These are phyloP conservation scores for Mermis nigrescens DNA, from an alignment of 2,888 invertebrate genomes.

Conservation along the genomic window DNA sequence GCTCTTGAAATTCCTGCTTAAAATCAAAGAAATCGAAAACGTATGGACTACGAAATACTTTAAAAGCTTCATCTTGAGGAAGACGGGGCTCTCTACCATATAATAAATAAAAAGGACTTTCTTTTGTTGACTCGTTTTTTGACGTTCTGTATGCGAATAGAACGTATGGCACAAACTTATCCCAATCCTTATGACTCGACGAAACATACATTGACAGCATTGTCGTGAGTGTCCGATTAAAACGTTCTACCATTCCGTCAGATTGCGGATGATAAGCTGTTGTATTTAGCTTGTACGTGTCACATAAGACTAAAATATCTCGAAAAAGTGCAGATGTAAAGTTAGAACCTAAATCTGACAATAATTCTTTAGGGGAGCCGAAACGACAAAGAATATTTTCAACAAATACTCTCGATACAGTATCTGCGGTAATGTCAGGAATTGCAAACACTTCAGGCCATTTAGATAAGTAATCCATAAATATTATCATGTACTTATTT, in stretches of 20 bases:
- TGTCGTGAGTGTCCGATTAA: slow-evolving; percentile 18
- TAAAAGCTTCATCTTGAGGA: slow-evolving; percentile 12
- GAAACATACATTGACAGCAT: not conserved
- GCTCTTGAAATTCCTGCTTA: not conserved
- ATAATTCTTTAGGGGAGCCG: slow-evolving; percentile 14
- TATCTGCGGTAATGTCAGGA: slow-evolving; percentile 22
- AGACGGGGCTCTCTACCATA: slow-evolving; percentile 14
- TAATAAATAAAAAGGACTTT: slow-evolving; percentile 16
- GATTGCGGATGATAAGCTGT: slow-evolving; percentile 14
- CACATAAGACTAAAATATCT: slow-evolving; percentile 9
- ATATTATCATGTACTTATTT: slow-evolving; percentile 18
- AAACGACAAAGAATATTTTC: slow-evolving; percentile 14
- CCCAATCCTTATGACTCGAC: slow-evolving; percentile 19
- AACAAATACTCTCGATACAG: slow-evolving; percentile 19
- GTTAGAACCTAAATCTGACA: slow-evolving; percentile 16
- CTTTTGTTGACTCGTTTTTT: slow-evolving; percentile 14
- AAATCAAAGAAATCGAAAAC: not conserved
- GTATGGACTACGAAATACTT: not conserved
- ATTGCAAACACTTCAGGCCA: slow-evolving; percentile 20
- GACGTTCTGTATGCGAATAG: slow-evolving; percentile 19
- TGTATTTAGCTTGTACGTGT: slow-evolving; percentile 9
- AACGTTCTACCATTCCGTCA: slow-evolving; percentile 18
- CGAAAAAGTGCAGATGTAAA: slow-evolving; percentile 15
- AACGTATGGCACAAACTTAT: slow-evolving; percentile 17
- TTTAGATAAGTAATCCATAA: slow-evolving; percentile 15